These are phyloP conservation scores for Drosophila pullipes DNA, from an alignment of 2,888 invertebrate genomes.

Conservation along the genomic window DNA sequence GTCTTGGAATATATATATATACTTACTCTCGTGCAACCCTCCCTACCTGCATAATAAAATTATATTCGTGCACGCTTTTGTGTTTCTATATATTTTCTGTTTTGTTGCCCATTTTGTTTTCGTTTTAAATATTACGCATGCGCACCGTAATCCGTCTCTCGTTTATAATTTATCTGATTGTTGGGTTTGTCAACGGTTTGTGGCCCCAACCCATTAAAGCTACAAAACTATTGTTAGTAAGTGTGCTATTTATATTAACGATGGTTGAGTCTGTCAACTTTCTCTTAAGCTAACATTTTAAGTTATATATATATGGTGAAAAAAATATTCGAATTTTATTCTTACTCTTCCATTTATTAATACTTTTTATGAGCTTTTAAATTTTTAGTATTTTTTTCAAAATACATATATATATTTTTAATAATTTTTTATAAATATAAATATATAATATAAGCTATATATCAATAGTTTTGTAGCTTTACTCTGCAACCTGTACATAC, in stretches of 20 bases:
- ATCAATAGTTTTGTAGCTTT: constrained; percentile 20
- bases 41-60: constrained; percentile 52
- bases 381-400: neutral
- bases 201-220: constrained; percentile 15
- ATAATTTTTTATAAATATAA: neutral
- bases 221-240: constrained; percentile 26
- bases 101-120: constrained; percentile 5
- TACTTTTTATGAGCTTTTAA: neutral
- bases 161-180: constrained; percentile 24
- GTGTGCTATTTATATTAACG: neutral
- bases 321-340: neutral
- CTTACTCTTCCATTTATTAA: neutral
- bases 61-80: constrained; percentile 74
- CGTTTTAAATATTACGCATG: constrained; percentile 51
- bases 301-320: neutral
- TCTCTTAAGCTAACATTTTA: neutral
- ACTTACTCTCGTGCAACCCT: constrained; percentile 3
- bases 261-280: neutral
- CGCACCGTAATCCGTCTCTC: constrained; percentile 30
- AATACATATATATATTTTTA: neutral
- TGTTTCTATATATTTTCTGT: constrained; percentile 35
- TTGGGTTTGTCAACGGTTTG: constrained; percentile 25
- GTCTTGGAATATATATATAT: constrained; percentile 13
- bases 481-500: constrained; percentile 48
- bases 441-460: neutral